A percentile compares a stretch with the other conserved stretches of the same genome.
These are phyloP conservation scores for Aphaenogaster ashmeadi DNA, from an alignment of 1,140 invertebrate species.

Conservation along the genomic window DNA sequence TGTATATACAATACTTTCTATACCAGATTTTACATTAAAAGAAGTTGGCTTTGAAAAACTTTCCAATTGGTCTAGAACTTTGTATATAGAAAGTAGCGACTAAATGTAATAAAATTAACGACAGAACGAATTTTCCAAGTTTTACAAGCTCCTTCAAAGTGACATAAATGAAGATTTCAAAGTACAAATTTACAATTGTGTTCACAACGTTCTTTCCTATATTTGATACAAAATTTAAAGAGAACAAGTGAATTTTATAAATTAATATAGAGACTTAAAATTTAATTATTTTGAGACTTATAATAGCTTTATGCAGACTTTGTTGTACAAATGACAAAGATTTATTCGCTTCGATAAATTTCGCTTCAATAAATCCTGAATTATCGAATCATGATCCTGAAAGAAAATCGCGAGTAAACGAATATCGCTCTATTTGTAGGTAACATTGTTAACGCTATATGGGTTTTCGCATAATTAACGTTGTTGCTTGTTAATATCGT, in stretches of 20 bases:
- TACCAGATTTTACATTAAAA: background rate
- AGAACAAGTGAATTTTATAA: background rate
- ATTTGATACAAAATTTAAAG: background rate
- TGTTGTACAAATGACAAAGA: background rate
- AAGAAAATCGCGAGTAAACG: background rate
- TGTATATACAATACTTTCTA: background rate
- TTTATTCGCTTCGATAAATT: too few relatives aligned
- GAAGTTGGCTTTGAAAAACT: background rate
- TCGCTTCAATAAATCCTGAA: background rate
- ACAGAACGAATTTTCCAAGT: background rate
- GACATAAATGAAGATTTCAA: background rate
- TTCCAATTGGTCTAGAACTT: background rate
- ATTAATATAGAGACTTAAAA: background rate
- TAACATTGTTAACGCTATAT: background rate
- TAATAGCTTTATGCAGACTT: background rate
- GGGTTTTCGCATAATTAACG: slow-evolving; percentile 31
- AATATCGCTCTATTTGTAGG: background rate
- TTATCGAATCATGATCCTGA: background rate
- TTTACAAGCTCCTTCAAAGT: slow-evolving; percentile 4
- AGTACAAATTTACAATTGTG: slow-evolving; percentile 8
- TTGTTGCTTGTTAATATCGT: slow-evolving; percentile 48
- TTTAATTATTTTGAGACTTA: background rate
- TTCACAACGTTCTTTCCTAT: background rate
- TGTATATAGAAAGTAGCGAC: background rate
- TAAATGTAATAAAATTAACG: slow-evolving; percentile 14